These are phyloP conservation scores for Hydractinia echinata DNA, from an alignment of 30 jellyfish, hydroid and myxozoan genomes.

Conservation along the genomic window DNA sequence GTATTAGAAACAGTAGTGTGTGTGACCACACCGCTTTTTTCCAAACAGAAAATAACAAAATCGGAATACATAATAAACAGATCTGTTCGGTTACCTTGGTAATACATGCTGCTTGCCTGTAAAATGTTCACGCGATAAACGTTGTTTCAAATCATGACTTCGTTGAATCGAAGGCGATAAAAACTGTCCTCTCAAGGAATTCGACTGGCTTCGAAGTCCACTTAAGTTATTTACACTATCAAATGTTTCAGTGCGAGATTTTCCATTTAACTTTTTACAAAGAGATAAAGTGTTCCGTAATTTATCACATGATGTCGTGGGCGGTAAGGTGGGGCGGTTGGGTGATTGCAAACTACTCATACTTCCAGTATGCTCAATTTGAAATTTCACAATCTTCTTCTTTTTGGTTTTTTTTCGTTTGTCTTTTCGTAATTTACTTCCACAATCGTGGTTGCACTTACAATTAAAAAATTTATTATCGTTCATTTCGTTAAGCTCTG, in stretches of 20 bases:
- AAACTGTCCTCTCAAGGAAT: too few relatives aligned
- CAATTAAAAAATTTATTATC: conserved; percentile 36
- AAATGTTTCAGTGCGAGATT: neutral
- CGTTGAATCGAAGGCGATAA: too few relatives aligned
- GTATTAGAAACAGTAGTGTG: too few relatives aligned
- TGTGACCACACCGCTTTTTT: too few relatives aligned
- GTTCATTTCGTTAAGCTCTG: conserved; percentile 28
- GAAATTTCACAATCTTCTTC: conserved; percentile 16
- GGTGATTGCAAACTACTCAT: conserved; percentile 17
- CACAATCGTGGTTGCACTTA: conserved; percentile 31
- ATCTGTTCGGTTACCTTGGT: too few relatives aligned
- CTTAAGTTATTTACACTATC: too few relatives aligned
- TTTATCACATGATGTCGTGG: conserved; percentile 15
- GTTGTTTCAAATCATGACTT: too few relatives aligned
- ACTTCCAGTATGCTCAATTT: conserved; percentile 35
- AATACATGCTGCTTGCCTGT: too few relatives aligned
- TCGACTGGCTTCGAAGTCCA: too few relatives aligned
- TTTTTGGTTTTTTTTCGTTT: neutral
- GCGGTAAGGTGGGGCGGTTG: conserved; percentile 1
- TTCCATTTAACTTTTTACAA: conserved; percentile 22
- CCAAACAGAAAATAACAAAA: too few relatives aligned
- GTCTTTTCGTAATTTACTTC: neutral
- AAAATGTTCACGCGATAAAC: too few relatives aligned
- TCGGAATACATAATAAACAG: too few relatives aligned
- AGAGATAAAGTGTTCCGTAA: conserved; percentile 23